Conservation (phyloP, 2,113 vertebrate genomes). For the Mesembrinibis cayennensis region DNA sequence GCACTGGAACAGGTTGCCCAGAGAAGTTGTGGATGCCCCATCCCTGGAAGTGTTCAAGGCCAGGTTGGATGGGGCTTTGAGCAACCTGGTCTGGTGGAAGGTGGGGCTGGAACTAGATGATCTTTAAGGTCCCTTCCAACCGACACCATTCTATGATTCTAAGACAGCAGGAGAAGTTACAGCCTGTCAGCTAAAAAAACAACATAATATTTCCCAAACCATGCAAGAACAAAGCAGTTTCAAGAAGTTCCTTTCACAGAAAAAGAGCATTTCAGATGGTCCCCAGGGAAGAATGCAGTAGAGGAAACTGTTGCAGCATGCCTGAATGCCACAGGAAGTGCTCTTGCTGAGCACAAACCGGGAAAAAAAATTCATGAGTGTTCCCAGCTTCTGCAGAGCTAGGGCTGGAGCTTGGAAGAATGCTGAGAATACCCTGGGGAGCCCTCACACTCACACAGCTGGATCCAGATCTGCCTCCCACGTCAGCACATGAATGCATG, state of each 20-base stretch:
- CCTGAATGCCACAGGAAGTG: neutral
- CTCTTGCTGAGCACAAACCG: neutral
- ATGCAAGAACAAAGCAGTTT: constrained; percentile 38
- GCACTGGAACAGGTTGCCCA: too few species aligned
- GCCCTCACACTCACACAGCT: neutral
- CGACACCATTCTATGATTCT: too few species aligned
- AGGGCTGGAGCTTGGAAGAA: neutral
- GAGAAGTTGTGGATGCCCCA: too few species aligned
- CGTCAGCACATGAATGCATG: accelerated
- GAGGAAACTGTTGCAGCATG: constrained; percentile 19
- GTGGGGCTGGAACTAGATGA: too few species aligned
- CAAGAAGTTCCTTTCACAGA: neutral
- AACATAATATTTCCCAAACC: constrained; percentile 39
- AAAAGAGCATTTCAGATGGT: neutral
- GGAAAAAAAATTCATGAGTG: neutral
- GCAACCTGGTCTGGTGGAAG: too few species aligned
- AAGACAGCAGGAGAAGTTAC: constrained; percentile 54
- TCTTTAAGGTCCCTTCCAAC: too few species aligned
- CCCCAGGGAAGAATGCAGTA: neutral
- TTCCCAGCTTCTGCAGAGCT: constrained; percentile 11
- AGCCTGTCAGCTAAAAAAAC: neutral
- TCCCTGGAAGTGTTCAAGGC: too few species aligned
- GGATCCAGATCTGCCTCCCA: neutral
- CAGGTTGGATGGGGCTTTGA: too few species aligned
- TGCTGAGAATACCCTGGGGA: neutral